Base-by-base conservation (phyloP, 2,797 vertebrate genomes). In the Ciconia nigra region DNA sequence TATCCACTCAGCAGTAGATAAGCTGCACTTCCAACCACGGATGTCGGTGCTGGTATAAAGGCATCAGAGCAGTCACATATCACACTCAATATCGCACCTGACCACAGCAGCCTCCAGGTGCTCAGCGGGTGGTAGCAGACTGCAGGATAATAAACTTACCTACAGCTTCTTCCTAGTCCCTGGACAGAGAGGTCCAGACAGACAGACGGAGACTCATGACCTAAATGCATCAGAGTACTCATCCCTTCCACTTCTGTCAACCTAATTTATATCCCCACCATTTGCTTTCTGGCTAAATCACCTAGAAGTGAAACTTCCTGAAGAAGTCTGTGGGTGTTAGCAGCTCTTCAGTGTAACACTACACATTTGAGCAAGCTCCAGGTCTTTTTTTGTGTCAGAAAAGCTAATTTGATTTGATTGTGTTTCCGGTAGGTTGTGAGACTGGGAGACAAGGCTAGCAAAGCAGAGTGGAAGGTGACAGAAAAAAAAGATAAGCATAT, bases 11-110 rank as follows among this genome's bases (percentile, higher is more conserved):
- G 39, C 35, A 86, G 39, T 31, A 85, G 19, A 55, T 25, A 51
- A 57, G 7, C 37, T 13, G 35, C 0, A 0, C 44, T 44, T 81
- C 41, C 37, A 62, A 5, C 17, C 57, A 71, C 6, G 1, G 7
- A 55, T 10, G 33, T 1, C 33, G 33, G 31, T 37, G 44, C 41
- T 37, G 14, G 39, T 18, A 46, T 11, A 51, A 52, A 74, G 82
- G 61, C 77, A 49, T 39, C 67, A 71, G 44, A 86, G 55, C 57
- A 91, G 22, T 61, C 89, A 67, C 1, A 0, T 24, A 78, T 37
- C n/a, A 80, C 12, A 15, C 13, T 35, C 28, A 44, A 2, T 21
- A 91, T 80, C 35, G 35, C 61, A 51, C 25, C 47, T 37, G 55
- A 82, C 46, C 52, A 49, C 4, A 3, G 46, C 70, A 76, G 82